These are phyloP conservation scores for Xanthia icteritia DNA, from an alignment of 2,888 invertebrate species.

Conservation along the genomic window DNA sequence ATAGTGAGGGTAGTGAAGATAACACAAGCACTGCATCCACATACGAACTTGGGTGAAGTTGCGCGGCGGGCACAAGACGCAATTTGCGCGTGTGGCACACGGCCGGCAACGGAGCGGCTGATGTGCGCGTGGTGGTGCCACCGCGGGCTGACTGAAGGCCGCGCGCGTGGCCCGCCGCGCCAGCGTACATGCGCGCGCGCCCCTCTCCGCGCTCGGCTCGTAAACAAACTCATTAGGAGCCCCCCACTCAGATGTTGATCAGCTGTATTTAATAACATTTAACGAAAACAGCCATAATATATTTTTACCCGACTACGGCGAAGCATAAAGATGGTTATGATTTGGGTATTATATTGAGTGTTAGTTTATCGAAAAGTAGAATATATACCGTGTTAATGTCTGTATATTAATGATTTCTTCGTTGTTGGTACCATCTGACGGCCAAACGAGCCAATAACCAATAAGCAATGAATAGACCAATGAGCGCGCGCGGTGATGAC, in stretches of 20 bases:
- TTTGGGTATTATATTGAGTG: too few species aligned
- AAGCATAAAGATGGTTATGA: too few species aligned
- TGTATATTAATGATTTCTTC: too few species aligned
- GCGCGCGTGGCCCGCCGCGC: constrained; percentile 8
- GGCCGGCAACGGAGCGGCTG: too few species aligned
- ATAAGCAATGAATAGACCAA: too few species aligned
- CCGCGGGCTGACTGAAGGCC: constrained; percentile 35
- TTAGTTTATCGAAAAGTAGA: too few species aligned
- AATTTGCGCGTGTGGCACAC: not conserved
- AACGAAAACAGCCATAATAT: not conserved
- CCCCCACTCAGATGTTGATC: constrained; percentile 38
- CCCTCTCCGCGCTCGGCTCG: constrained; percentile 30
- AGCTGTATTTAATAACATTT: constrained; percentile 23
- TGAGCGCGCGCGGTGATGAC: too few species aligned
- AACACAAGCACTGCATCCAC: constrained; percentile 59
- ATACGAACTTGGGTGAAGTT: constrained; percentile 6
- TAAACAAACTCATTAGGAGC: constrained; percentile 57
- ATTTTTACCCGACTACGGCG: not conserved
- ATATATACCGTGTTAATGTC: too few species aligned
- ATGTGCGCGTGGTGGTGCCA: constrained; percentile 24
- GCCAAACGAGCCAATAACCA: too few species aligned
- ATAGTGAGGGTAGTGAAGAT: constrained; percentile 6
- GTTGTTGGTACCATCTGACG: too few species aligned
- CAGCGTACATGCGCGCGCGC: constrained; percentile 24
- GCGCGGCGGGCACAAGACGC: not conserved